Evolutionary conservation across 2,888 invertebrate species (phyloP).

Genomic region (Apamea crenata): DNA sequence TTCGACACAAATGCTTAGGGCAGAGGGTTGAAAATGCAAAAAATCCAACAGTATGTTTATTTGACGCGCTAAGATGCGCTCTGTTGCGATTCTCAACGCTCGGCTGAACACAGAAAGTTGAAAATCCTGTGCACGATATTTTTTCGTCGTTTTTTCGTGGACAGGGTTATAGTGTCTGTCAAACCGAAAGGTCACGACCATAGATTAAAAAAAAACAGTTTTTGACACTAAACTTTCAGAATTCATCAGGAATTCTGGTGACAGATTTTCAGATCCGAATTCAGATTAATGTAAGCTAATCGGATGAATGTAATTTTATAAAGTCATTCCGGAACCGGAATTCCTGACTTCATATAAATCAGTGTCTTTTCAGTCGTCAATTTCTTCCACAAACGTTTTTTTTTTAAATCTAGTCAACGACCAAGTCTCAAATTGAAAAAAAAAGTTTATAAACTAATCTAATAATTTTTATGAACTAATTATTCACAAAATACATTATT

Average conservation of each 20-base stretch:
- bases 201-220: conserved; percentile 3
- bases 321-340: not conserved
- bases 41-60: too few relatives aligned
- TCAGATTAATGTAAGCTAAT: not conserved
- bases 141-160: not conserved
- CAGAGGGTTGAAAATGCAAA: too few relatives aligned
- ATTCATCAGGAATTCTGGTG: not conserved
- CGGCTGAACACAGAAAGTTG: not conserved
- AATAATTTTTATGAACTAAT: conserved; percentile 56
- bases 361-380: not conserved
- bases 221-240: not conserved
- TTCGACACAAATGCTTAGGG: too few relatives aligned
- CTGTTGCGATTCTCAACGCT: too few relatives aligned
- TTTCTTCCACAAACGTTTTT: not conserved
- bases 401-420: not conserved
- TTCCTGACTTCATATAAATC: not conserved
- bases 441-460: conserved; percentile 22
- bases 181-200: not conserved
- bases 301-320: not conserved
- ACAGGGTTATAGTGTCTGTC: not conserved
- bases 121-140: not conserved
- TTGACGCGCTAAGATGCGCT: too few relatives aligned
- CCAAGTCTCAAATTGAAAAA: conserved; percentile 51
- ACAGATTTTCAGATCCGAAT: conserved; percentile 15
- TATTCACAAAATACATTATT: conserved; percentile 70